Base-by-base conservation (phyloP, 2,113 vertebrate genomes). In the Tragulus kanchil region DNA sequence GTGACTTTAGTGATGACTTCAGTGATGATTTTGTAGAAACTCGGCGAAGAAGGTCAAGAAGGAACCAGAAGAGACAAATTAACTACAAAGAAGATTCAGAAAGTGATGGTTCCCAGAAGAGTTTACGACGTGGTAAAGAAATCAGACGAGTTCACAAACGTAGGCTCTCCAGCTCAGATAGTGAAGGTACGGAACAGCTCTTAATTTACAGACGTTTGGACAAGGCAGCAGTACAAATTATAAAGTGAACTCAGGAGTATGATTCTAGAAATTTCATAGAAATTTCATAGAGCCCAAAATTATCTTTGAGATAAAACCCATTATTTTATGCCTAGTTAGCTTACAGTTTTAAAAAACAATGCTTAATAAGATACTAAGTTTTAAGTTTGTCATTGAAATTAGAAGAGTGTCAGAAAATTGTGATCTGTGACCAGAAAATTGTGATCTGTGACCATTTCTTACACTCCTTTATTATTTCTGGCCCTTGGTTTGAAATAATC, bases 41-140 rank as follows among this genome's bases (percentile, higher is more conserved):
- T 9, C 99, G 99, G 71, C 98, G 99, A 98, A 99, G 99, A 78
- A 98, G 99, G 45, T 99, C 99, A 71, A 99, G 99, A 95, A 98
- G 99, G 88, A 99, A 99, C 97, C 99, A 99, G 98, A 99, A 99
- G 82, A 99, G 99, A 97, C 99, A 99, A 98, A 99, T 99, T 83
- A 99, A 99, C 98, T 99, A 99, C 89, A 99, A 99, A 7, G 99
- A 99, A 98, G 99, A 99, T n/a, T 99, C 99, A 0, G 99, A 99
- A 84, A 99, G 99, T 0, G 99, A 99, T 16, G 99, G 99, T 93
- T 99, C 99, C 23, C 99, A 98, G 90, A 98, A 99, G 16, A 98
- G 98, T 45, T 98, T 99, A 93, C 98, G 98, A 16, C 96, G 98
- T 0, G 98, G 98, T n/a, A 99, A 99, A 97, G 98, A 98, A 50